A percentile compares a stretch with the other conserved stretches of the same genome.
Evolutionary conservation across 2,888 invertebrate genomes (phyloP).

Genomic region (Drosophila infuscata): DNA sequence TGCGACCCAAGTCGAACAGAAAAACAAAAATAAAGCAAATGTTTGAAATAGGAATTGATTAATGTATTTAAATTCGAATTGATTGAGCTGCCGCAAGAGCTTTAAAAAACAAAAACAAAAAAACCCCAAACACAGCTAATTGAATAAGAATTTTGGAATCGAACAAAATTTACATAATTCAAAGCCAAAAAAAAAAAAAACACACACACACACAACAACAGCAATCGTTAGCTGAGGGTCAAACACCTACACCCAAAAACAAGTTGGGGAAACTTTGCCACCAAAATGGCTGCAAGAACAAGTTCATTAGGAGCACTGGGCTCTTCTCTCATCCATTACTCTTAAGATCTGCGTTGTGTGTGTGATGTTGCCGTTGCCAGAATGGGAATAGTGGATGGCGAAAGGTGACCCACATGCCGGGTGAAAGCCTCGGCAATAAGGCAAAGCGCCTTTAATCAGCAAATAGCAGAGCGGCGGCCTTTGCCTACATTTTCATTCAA

Average conservation of each 20-base stretch:
- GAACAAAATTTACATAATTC: slow-evolving; percentile 68
- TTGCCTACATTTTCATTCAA: slow-evolving; percentile 72
- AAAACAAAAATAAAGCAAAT: slow-evolving; percentile 33
- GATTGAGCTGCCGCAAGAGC: slow-evolving; percentile 52
- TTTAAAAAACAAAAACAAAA: neutral
- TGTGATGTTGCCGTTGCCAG: slow-evolving; percentile 24
- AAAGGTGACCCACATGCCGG: slow-evolving; percentile 77
- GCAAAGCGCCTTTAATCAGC: slow-evolving; percentile 72
- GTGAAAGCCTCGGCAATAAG: slow-evolving; percentile 67
- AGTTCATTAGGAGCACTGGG: slow-evolving; percentile 68
- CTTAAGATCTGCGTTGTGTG: slow-evolving; percentile 18
- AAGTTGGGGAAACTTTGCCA: slow-evolving; percentile 38
- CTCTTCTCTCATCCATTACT: slow-evolving; percentile 21
- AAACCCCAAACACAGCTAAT: slow-evolving; percentile 46
- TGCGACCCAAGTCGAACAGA: slow-evolving; percentile 15
- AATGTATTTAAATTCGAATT: slow-evolving; percentile 66
- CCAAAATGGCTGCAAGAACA: slow-evolving; percentile 48
- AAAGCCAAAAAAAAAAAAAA: slow-evolving; percentile 12
- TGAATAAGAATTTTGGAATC: slow-evolving; percentile 56
- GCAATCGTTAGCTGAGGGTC: slow-evolving; percentile 56
- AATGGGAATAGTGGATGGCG: slow-evolving; percentile 57
- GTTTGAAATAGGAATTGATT: slow-evolving; percentile 72
- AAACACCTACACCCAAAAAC: slow-evolving; percentile 68
- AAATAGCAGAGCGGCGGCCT: slow-evolving; percentile 56
- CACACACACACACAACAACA: slow-evolving; percentile 12